Evolutionary conservation across 2,888 invertebrate genomes (phyloP).

Genomic region (Ptilodon capucinus): DNA sequence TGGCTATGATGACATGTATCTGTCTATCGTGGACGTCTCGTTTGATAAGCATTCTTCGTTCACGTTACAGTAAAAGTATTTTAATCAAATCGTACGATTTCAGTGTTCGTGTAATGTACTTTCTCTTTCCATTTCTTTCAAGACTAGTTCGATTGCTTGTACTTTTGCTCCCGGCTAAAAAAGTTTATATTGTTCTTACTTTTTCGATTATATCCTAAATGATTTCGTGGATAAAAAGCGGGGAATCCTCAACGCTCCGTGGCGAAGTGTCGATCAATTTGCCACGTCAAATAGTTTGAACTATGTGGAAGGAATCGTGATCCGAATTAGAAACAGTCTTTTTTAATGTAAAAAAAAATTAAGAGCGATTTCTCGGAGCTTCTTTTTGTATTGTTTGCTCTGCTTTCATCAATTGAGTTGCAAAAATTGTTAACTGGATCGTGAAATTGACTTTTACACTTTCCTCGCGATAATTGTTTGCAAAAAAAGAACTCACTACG

Average conservation of each 20-base stretch:
- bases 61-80: slow-evolving; percentile 34
- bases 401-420: background rate
- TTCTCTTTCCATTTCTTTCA: slow-evolving; percentile 45
- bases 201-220: slow-evolving; percentile 32
- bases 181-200: slow-evolving; percentile 45
- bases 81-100: slow-evolving; percentile 47
- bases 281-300: slow-evolving; percentile 1
- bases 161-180: slow-evolving; percentile 42
- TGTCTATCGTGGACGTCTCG: slow-evolving; percentile 10
- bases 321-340: background rate
- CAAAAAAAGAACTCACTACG: too few species aligned
- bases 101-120: slow-evolving; percentile 40
- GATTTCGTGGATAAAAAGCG: slow-evolving; percentile 1
- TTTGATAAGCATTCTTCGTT: slow-evolving; percentile 30
- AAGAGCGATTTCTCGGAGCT: background rate
- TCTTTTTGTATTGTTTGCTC: background rate
- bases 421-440: background rate
- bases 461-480: background rate
- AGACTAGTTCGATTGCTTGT: slow-evolving; percentile 47
- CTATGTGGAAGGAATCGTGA: slow-evolving; percentile 2
- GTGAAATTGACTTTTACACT: background rate
- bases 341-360: background rate
- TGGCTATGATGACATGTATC: background rate
- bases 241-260: background rate
- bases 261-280: slow-evolving; percentile 9